phyloP scores from a whole-genome alignment of 2,888 invertebrate species.

The Dione juno region DNA sequence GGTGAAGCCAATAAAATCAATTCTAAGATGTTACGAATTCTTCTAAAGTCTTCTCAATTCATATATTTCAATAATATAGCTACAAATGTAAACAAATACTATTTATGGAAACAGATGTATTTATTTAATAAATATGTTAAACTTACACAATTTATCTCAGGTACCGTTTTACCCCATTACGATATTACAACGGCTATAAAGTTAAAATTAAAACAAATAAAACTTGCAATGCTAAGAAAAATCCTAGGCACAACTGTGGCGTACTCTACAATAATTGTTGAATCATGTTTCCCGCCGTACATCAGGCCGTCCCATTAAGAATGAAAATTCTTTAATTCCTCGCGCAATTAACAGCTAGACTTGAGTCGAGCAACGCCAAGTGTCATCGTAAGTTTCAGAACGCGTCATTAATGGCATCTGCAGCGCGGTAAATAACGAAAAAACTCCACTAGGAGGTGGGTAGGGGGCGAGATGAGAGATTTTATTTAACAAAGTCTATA shows the following conservation, averaged over 20 bases:
- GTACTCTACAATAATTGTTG: conserved; percentile 42
- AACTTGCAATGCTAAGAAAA: conserved; percentile 21
- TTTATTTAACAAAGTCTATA: conserved; percentile 84
- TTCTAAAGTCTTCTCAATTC: no score
- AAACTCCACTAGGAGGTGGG: conserved; percentile 58
- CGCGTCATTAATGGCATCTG: conserved; percentile 83
- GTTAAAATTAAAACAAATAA: conserved; percentile 24
- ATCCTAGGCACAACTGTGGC: conserved; percentile 34
- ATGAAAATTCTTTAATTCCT: conserved; percentile 81
- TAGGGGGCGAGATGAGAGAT: conserved; percentile 75
- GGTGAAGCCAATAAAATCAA: no score
- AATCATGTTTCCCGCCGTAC: conserved; percentile 43
- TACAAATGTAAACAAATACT: no score
- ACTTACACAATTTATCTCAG: background rate
- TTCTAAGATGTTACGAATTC: no score
- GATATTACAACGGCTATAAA: background rate
- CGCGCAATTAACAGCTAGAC: conserved; percentile 76
- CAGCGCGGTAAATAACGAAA: conserved; percentile 81
- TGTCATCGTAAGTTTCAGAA: conserved; percentile 83
- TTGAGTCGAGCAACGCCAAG: conserved; percentile 72
- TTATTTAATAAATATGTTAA: background rate
- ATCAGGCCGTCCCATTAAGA: conserved; percentile 72
- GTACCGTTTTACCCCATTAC: background rate
- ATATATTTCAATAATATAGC: no score
- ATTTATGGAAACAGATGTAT: no score